These are phyloP conservation scores for Apogon talboti DNA, from an alignment of 2,797 vertebrate species.

Conservation along the genomic window DNA sequence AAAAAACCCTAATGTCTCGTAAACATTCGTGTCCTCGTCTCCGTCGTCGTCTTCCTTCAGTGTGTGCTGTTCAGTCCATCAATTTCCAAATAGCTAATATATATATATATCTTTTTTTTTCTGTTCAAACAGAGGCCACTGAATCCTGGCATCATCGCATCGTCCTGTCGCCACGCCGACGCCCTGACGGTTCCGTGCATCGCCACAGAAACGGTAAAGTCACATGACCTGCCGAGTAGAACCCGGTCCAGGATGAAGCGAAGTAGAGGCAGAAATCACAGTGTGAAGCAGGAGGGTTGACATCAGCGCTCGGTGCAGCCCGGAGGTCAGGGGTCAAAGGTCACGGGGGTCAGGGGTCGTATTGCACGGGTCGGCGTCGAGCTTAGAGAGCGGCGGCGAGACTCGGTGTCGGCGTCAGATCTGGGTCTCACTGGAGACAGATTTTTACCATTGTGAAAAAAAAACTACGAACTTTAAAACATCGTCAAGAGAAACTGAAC, in stretches of 20 bases:
- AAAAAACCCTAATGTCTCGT: constrained; percentile 85
- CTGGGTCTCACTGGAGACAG: constrained; percentile 4
- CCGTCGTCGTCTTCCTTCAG: constrained; percentile 57
- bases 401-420: constrained; percentile 26
- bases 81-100: constrained; percentile 21
- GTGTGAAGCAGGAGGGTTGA: constrained; percentile 89
- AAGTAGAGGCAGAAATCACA: constrained; percentile 87
- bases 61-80: constrained; percentile 59
- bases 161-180: constrained; percentile 5
- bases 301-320: constrained; percentile 75
- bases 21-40: constrained; percentile 85
- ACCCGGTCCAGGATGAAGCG: constrained; percentile 46
- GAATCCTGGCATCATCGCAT: constrained; percentile 12
- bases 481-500: no score
- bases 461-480: no score
- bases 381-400: constrained; percentile 45
- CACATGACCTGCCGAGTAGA: constrained; percentile 15
- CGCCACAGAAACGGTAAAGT: constrained; percentile 12
- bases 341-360: constrained; percentile 8
- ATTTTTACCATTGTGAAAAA: background rate
- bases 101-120: constrained; percentile 7
- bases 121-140: constrained; percentile 36
- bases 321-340: constrained; percentile 44
- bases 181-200: background rate
- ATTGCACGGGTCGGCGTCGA: constrained; percentile 68